phyloP scores from a whole-genome alignment of 2,888 invertebrate genomes.

The Epicampocera succincta region DNA sequence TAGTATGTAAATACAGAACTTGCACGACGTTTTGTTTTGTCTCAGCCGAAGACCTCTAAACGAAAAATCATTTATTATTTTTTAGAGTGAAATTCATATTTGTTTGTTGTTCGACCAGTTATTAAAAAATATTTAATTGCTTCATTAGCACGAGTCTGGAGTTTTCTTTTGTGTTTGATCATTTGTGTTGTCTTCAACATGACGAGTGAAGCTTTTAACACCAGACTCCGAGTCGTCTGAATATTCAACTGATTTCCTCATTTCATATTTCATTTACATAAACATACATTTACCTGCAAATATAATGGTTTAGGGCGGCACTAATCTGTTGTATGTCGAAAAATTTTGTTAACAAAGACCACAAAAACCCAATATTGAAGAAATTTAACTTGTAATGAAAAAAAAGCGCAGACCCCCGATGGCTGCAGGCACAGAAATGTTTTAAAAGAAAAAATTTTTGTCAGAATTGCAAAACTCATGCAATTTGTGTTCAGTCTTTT shows the following conservation, averaged over 20 bases:
- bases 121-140: constrained; percentile 75
- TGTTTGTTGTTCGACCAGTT: constrained; percentile 15
- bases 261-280: neutral
- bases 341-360: no score
- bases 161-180: neutral
- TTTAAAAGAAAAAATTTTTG: no score
- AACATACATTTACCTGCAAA: no score
- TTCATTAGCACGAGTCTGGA: constrained; percentile 75
- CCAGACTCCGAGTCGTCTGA: constrained; percentile 55
- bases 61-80: constrained; percentile 64
- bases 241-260: constrained; percentile 29
- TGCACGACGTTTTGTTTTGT: neutral
- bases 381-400: no score
- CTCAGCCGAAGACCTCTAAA: constrained; percentile 39
- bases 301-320: neutral
- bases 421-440: no score
- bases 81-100: constrained; percentile 56
- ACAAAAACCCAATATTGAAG: no score
- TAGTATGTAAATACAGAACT: no score
- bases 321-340: no score
- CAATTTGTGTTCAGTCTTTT: no score
- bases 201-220: neutral
- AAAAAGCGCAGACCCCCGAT: no score
- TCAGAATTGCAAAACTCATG: no score
- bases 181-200: neutral